Evolutionary conservation across 2,888 invertebrate genomes (phyloP).

Genomic region (Cephus rjabovi): DNA sequence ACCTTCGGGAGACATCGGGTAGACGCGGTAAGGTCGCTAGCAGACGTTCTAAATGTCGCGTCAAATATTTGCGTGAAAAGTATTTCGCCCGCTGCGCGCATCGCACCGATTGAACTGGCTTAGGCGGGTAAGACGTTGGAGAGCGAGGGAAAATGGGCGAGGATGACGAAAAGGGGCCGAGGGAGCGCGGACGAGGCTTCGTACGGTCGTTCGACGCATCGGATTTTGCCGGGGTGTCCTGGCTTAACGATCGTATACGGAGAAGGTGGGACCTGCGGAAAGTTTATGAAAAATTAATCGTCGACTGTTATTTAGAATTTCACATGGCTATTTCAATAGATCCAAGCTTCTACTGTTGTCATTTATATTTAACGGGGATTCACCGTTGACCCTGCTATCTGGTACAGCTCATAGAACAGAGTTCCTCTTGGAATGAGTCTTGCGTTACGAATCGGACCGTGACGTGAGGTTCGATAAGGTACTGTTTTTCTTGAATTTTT

Average conservation of each 20-base stretch:
- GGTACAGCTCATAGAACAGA: background rate
- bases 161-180: background rate
- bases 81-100: slow-evolving; percentile 30
- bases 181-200: background rate
- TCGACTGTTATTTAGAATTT: background rate
- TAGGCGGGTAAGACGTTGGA: background rate
- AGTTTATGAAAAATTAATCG: background rate
- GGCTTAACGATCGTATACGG: background rate
- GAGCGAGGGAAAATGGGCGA: background rate
- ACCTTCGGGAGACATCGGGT: background rate
- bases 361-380: background rate
- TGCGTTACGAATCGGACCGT: background rate
- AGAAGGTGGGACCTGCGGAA: background rate
- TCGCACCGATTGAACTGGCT: background rate
- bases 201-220: background rate
- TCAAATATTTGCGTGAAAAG: slow-evolving; percentile 41
- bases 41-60: slow-evolving; percentile 38
- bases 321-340: background rate
- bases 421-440: background rate
- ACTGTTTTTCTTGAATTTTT: too few relatives aligned
- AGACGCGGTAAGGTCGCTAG: background rate
- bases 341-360: background rate
- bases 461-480: background rate
- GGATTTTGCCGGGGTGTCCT: background rate
- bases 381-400: background rate